phyloP scores from a whole-genome alignment of 2,888 invertebrate genomes.

The Drosophila trichaetosa region DNA sequence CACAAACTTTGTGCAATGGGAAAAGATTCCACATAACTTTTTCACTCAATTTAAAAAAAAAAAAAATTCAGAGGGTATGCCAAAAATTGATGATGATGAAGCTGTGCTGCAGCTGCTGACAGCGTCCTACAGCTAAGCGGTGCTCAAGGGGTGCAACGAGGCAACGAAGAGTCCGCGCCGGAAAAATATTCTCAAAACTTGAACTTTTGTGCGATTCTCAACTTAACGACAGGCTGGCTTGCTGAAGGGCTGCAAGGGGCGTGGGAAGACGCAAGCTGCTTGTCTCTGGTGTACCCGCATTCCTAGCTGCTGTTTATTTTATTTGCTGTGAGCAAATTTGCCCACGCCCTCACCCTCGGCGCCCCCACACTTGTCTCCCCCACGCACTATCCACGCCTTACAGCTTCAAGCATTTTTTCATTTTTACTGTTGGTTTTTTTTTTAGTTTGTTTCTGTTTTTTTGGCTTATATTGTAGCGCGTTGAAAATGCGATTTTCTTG shows the following conservation, averaged over 20 bases:
- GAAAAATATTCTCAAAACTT: conserved; percentile 67
- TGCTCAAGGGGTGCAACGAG: neutral
- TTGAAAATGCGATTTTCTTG: conserved; percentile 78
- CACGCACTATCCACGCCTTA: conserved; percentile 58
- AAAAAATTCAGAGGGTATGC: neutral
- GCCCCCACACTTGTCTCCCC: neutral
- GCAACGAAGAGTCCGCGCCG: conserved; percentile 19
- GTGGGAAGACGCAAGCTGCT: neutral
- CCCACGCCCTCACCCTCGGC: neutral
- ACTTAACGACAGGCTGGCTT: conserved; percentile 54
- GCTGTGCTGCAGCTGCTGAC: conserved; percentile 45
- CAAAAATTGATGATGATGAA: conserved; percentile 73
- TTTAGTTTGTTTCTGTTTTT: conserved; percentile 11
- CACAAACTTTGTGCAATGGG: neutral
- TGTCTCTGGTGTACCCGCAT: conserved; percentile 38
- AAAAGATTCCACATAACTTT: neutral
- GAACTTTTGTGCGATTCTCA: conserved; percentile 72
- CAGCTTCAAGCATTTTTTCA: conserved; percentile 50
- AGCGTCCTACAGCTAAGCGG: conserved; percentile 8
- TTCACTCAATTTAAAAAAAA: neutral
- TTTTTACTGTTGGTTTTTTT: conserved; percentile 20
- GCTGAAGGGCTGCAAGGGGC: neutral
- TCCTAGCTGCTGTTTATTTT: conserved; percentile 67
- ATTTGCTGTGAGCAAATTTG: conserved; percentile 58
- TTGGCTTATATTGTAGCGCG: conserved; percentile 36